Evolutionary conservation across 2,888 invertebrate species (phyloP).

Genomic region (Amphipoea lucens): DNA sequence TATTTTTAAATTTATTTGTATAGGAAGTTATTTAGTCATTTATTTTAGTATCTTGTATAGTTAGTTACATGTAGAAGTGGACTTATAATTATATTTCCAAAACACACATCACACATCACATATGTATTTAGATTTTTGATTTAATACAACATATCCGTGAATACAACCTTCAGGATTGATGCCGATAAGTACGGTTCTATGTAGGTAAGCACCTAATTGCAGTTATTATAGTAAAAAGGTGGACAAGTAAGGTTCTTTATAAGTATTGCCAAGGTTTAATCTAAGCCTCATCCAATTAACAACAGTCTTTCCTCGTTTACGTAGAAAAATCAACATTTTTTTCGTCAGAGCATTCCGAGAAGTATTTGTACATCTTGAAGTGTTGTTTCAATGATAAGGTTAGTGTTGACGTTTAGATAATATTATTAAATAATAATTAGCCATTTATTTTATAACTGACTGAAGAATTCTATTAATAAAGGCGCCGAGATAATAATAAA

Average conservation of each 20-base stretch:
- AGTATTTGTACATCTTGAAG: background rate
- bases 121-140: no score
- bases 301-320: background rate
- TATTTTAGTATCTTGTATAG: no score
- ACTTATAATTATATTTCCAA: no score
- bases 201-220: no score
- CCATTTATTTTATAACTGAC: background rate
- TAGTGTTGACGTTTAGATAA: background rate
- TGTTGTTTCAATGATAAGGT: conserved; percentile 10
- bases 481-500: background rate
- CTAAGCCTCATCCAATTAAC: background rate
- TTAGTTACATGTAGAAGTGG: no score
- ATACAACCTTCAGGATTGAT: no score
- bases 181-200: no score
- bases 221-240: background rate
- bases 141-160: no score
- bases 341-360: background rate
- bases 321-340: background rate
- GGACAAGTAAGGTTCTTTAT: background rate
- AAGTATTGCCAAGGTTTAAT: background rate
- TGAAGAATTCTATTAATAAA: background rate
- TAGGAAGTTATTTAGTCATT: no score
- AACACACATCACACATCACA: no score
- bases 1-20: no score
- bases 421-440: background rate